phyloP scores from a whole-genome alignment of 1,140 invertebrate species.

The Drosophila busckii region DNA sequence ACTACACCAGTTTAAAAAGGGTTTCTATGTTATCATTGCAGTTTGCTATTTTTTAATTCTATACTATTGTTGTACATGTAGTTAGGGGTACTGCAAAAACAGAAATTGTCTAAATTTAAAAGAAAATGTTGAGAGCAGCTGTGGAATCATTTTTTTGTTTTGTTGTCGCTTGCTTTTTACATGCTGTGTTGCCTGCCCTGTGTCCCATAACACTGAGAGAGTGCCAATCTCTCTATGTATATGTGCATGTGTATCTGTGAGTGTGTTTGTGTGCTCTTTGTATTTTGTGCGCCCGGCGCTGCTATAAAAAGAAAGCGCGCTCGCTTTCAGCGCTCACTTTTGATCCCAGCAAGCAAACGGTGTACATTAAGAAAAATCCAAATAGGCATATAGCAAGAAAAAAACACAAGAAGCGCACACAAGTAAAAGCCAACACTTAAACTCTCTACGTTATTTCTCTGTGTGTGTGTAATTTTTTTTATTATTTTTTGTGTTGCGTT shows the following conservation, averaged over 20 bases:
- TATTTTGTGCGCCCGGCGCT: conserved; percentile 6
- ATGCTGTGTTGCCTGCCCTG: conserved; percentile 7
- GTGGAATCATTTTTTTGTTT: conserved; percentile 23
- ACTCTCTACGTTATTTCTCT: too few relatives aligned
- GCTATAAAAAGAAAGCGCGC: conserved; percentile 69
- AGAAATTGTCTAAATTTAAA: conserved; percentile 54
- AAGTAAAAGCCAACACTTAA: conserved; percentile 14
- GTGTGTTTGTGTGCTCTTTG: conserved; percentile 14
- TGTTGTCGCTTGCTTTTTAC: conserved; percentile 19
- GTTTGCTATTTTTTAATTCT: conserved; percentile 7
- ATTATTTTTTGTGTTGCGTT: conserved; percentile 23
- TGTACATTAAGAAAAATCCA: conserved; percentile 33
- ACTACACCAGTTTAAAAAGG: conserved; percentile 7
- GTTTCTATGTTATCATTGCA: conserved; percentile 22
- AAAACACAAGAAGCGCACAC: conserved; percentile 2
- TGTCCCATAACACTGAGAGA: conserved; percentile 6
- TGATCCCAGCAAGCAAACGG: conserved; percentile 68
- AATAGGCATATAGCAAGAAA: background rate
- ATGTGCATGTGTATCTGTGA: background rate
- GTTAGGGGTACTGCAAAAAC: conserved; percentile 9
- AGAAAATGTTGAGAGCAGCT: conserved; percentile 35
- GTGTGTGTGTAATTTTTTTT: conserved; percentile 1
- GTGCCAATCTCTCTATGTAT: background rate
- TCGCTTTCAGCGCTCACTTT: conserved; percentile 70
- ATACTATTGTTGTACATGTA: conserved; percentile 6